Evolutionary conservation across 2,797 vertebrate genomes (phyloP).

Genomic region (Chaunax sp.): DNA sequence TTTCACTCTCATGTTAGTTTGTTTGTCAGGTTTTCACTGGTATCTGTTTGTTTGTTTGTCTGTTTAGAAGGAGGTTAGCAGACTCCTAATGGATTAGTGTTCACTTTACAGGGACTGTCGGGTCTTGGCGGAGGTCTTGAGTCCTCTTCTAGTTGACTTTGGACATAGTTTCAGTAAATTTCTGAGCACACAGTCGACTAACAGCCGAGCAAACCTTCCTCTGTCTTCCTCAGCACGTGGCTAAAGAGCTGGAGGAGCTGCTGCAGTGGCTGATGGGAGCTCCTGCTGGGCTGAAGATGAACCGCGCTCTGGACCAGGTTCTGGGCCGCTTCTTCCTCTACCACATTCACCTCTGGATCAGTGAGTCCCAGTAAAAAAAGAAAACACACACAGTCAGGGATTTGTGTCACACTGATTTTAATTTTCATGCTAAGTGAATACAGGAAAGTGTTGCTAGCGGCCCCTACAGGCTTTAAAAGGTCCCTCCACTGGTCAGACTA

Average conservation of each 20-base stretch:
- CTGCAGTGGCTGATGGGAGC: slow-evolving; percentile 99
- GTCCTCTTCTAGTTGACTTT: neutral
- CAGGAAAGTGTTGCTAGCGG: too few species aligned
- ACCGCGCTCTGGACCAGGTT: slow-evolving; percentile 94
- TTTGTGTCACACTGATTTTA: neutral
- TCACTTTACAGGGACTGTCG: too few species aligned
- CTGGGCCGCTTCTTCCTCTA: slow-evolving; percentile 98
- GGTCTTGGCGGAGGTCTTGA: too few species aligned
- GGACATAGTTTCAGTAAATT: too few species aligned
- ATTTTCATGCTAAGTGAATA: neutral
- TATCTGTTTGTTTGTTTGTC: too few species aligned
- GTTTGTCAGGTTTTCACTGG: too few species aligned
- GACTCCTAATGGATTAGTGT: too few species aligned
- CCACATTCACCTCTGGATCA: slow-evolving; percentile 99
- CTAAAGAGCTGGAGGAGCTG: slow-evolving; percentile 91
- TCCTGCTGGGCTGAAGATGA: slow-evolving; percentile 98
- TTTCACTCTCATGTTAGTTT: too few species aligned
- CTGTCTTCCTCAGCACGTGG: slow-evolving; percentile 82
- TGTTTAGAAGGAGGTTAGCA: too few species aligned
- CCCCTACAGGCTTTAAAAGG: neutral
- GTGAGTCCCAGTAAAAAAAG: slow-evolving; percentile 82
- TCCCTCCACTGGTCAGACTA: neutral
- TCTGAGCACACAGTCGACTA: too few species aligned
- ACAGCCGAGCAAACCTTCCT: neutral
- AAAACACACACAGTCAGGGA: neutral